Percentiles rank a stretch among this genome's conserved stretches.
These are phyloP conservation scores for Cryptotis parvus DNA, from an alignment of 2,113 vertebrate species.

Conservation along the genomic window DNA sequence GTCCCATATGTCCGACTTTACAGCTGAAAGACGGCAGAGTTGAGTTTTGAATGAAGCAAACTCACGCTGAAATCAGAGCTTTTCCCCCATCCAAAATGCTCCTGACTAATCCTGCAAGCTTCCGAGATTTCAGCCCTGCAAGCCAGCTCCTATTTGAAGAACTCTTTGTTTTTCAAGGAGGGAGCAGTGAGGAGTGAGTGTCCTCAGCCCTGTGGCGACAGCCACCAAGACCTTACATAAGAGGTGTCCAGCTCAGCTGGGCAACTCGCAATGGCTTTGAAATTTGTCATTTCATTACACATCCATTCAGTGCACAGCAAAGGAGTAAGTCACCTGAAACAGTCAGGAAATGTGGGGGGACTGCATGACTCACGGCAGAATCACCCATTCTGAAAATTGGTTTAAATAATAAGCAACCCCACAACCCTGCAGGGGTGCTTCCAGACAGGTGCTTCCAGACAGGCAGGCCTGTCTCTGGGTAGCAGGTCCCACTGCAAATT, in stretches of 20 bases:
- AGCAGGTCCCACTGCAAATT: background rate
- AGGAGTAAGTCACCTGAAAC: slow-evolving; percentile 42
- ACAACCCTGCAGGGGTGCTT: background rate
- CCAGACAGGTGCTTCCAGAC: no score
- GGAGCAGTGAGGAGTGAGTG: fast-evolving
- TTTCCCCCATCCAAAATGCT: background rate
- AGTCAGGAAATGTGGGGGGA: slow-evolving; percentile 29
- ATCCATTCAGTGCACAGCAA: slow-evolving; percentile 61
- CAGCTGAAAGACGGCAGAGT: background rate
- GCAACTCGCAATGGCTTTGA: slow-evolving; percentile 24
- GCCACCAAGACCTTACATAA: background rate
- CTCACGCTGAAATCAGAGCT: fast-evolving
- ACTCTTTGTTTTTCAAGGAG: background rate
- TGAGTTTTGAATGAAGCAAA: background rate
- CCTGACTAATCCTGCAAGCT: background rate
- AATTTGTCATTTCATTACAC: slow-evolving; percentile 31
- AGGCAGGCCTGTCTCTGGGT: no score
- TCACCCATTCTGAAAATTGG: slow-evolving; percentile 51
- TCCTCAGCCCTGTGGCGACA: background rate
- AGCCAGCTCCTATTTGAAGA: background rate
- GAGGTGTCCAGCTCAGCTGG: background rate
- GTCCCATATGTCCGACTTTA: no score
- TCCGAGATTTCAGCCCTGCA: background rate
- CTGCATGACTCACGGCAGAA: slow-evolving; percentile 59
- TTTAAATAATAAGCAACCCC: slow-evolving; percentile 11